Evolutionary conservation across 37 sponge, comb jelly and placozoan species (phyloP).

Genomic region (Ianthella basta): DNA sequence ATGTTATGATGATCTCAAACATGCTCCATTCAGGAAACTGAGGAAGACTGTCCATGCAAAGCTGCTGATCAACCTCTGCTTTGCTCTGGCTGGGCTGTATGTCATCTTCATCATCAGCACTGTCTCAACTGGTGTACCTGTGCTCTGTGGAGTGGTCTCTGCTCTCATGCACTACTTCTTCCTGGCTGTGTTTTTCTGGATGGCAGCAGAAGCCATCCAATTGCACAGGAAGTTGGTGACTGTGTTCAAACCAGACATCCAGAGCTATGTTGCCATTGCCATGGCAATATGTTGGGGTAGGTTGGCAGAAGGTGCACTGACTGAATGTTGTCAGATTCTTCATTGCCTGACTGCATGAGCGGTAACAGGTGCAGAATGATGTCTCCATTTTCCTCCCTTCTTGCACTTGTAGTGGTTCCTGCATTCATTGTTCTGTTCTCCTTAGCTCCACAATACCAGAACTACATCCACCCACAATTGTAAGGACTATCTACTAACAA

Average conservation of each 20-base stretch:
- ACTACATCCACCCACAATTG: too few species aligned
- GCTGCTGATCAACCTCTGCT: constrained; percentile 60
- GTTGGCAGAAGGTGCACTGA: too few species aligned
- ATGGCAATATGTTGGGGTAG: too few species aligned
- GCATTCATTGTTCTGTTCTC: too few species aligned
- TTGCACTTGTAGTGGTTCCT: too few species aligned
- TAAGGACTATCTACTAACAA: too few species aligned
- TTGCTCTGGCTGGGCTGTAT: constrained; percentile 55
- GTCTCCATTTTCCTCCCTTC: too few species aligned
- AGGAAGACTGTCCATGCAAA: constrained; percentile 27
- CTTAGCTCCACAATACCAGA: too few species aligned
- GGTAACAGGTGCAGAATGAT: too few species aligned
- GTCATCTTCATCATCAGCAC: constrained; percentile 45
- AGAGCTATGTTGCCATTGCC: neutral
- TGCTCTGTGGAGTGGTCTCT: constrained; percentile 50
- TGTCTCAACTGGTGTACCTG: constrained; percentile 6
- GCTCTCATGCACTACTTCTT: constrained; percentile 71
- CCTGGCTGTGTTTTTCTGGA: constrained; percentile 67
- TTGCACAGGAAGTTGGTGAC: constrained; percentile 60
- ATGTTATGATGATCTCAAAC: too few species aligned
- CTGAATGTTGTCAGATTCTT: too few species aligned
- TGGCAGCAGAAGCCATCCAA: constrained; percentile 55
- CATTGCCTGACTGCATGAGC: too few species aligned
- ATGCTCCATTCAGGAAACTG: constrained; percentile 40
- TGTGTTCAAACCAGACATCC: constrained; percentile 32